Conservation (phyloP, 2,888 invertebrate species). For the Timandra comae region DNA sequence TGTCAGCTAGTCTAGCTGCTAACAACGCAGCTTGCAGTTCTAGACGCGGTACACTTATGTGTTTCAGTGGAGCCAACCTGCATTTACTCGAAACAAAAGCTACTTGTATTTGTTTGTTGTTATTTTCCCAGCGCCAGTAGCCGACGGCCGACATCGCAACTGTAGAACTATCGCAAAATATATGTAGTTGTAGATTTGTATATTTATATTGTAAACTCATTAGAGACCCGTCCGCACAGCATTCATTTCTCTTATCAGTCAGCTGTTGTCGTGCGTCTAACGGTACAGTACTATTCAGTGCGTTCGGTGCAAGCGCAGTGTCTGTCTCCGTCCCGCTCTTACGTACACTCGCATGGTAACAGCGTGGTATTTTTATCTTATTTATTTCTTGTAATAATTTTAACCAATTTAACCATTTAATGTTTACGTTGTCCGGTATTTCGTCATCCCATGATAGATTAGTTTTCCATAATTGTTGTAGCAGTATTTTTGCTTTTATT, state of each 20-base stretch:
- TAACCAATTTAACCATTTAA: slow-evolving; percentile 5
- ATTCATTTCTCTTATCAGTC: background rate
- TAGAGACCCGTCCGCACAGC: background rate
- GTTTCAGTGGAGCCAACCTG: slow-evolving; percentile 1
- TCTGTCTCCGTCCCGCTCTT: too few species aligned
- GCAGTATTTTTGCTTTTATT: slow-evolving; percentile 18
- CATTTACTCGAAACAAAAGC: slow-evolving; percentile 9
- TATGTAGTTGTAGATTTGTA: slow-evolving; percentile 4
- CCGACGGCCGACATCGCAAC: slow-evolving; percentile 2
- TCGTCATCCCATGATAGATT: slow-evolving; percentile 11
- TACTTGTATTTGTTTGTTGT: background rate
- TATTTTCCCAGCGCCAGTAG: background rate
- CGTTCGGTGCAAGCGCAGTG: too few species aligned
- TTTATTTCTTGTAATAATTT: slow-evolving; percentile 1
- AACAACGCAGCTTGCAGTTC: slow-evolving; percentile 7
- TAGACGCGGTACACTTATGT: background rate
- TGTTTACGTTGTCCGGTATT: background rate
- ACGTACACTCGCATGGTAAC: background rate
- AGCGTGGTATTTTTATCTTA: slow-evolving; percentile 5
- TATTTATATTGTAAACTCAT: too few species aligned
- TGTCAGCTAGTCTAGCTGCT: slow-evolving; percentile 2
- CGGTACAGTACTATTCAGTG: too few species aligned
- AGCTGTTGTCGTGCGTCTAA: too few species aligned
- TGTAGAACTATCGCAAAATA: slow-evolving; percentile 8
- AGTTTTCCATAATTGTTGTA: slow-evolving; percentile 13